These are phyloP conservation scores for Glyptemys insculpta DNA, from an alignment of 2,797 vertebrate genomes.

Conservation along the genomic window DNA sequence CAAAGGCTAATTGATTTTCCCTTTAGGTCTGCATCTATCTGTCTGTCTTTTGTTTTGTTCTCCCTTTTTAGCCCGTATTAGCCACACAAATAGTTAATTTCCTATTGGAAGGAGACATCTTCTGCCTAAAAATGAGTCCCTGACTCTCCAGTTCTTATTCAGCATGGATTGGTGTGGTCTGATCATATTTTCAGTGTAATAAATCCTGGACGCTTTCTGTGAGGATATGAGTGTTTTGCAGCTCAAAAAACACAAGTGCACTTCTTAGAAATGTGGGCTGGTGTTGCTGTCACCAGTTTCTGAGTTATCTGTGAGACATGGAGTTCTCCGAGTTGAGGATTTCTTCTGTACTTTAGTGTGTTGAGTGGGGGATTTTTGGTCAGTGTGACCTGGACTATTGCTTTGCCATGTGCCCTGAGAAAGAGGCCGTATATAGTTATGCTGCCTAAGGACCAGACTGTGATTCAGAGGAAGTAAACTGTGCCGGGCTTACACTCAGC, in stretches of 20 bases:
- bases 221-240: constrained; percentile 7
- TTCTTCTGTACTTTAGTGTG: not conserved
- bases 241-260: fast-evolving
- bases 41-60: constrained; percentile 12
- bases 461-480: not conserved
- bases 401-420: not conserved
- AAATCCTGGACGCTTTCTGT: constrained; percentile 2
- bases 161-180: not conserved
- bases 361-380: not conserved
- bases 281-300: fast-evolving
- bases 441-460: not conserved
- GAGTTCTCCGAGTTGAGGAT: not conserved
- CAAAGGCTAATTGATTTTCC: not conserved
- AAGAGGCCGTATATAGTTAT: not conserved
- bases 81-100: constrained; percentile 25
- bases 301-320: not conserved
- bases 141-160: not conserved
- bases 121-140: not conserved
- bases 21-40: not conserved
- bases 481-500: not conserved
- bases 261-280: not conserved
- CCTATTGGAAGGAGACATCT: constrained; percentile 11
- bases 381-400: not conserved
- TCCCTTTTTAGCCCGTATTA: not conserved
- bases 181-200: not conserved